Conservation (phyloP, 1,140 invertebrate genomes). For the Diorhabda elongata region DNA sequence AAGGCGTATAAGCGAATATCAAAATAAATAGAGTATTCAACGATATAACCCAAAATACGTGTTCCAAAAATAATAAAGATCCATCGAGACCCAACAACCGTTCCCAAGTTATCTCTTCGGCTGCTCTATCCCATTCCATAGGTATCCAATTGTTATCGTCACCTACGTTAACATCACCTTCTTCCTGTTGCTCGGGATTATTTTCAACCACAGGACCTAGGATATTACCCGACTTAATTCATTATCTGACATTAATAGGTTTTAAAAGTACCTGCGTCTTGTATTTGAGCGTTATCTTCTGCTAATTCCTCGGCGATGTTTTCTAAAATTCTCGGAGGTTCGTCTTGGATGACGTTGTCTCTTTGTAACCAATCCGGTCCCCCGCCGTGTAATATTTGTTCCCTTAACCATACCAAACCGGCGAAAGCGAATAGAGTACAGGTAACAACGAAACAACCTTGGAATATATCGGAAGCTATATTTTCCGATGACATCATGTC, state of each 20-base stretch:
- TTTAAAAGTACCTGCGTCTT: background rate
- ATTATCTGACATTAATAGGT: background rate
- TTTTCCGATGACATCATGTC: constrained; percentile 93
- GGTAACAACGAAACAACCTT: constrained; percentile 94
- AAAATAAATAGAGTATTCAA: constrained; percentile 96
- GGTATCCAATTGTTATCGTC: constrained; percentile 97
- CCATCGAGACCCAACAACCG: constrained; percentile 93
- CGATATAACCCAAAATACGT: constrained; percentile 98
- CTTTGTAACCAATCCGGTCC: constrained; percentile 52
- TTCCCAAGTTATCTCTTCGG: constrained; percentile 98
- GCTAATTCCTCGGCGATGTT: constrained; percentile 35
- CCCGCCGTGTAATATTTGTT: constrained; percentile 96
- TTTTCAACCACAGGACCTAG: constrained; percentile 13
- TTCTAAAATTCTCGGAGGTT: constrained; percentile 22
- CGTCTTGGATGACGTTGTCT: constrained; percentile 28
- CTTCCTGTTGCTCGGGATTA: constrained; percentile 36
- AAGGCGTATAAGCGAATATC: constrained; percentile 91
- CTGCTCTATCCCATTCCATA: constrained; percentile 96
- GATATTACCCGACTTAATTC: background rate
- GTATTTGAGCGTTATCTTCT: constrained; percentile 6
- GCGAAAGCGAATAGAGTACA: constrained; percentile 97
- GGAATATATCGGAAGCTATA: constrained; percentile 87
- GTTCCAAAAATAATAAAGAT: constrained; percentile 93
- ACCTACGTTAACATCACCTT: constrained; percentile 53
- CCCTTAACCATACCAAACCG: constrained; percentile 92